These are phyloP conservation scores for Zootermopsis nevadensis DNA, from an alignment of 2,888 invertebrate genomes.

Conservation along the genomic window DNA sequence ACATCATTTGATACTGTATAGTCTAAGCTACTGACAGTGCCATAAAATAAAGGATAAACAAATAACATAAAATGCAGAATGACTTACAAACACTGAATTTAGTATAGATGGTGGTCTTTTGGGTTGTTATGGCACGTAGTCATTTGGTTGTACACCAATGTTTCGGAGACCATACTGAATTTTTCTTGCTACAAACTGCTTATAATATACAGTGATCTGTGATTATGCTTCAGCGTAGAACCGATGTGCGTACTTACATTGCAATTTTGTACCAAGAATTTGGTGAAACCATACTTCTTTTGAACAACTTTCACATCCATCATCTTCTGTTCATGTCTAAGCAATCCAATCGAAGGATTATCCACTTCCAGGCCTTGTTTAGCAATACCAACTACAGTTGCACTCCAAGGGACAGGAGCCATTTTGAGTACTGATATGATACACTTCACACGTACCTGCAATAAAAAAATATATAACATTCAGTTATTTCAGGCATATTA, in stretches of 20 bases:
- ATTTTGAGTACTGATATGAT: slow-evolving; percentile 59
- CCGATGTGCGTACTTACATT: slow-evolving; percentile 57
- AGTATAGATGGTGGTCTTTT: too few relatives aligned
- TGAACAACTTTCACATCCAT: slow-evolving; percentile 63
- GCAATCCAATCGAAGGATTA: slow-evolving; percentile 60
- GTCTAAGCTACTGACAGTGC: too few relatives aligned
- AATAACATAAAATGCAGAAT: too few relatives aligned
- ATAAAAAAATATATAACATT: neutral
- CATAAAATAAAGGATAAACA: too few relatives aligned
- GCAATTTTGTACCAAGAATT: slow-evolving; percentile 57
- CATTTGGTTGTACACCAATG: too few relatives aligned
- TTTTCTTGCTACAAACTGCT: too few relatives aligned
- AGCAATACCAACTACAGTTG: slow-evolving; percentile 58
- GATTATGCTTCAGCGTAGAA: too few relatives aligned
- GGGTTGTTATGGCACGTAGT: too few relatives aligned
- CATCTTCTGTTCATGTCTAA: slow-evolving; percentile 60
- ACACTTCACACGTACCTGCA: slow-evolving; percentile 57
- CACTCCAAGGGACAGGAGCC: slow-evolving; percentile 63
- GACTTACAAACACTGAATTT: too few relatives aligned
- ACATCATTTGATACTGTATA: too few relatives aligned
- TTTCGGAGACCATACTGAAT: too few relatives aligned
- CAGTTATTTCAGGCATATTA: neutral
- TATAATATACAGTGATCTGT: too few relatives aligned
- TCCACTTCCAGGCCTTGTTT: slow-evolving; percentile 58
- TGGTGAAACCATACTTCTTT: slow-evolving; percentile 63